Evolutionary conservation across 2,797 vertebrate genomes (phyloP).

Genomic region (Peromyscus attwateri): DNA sequence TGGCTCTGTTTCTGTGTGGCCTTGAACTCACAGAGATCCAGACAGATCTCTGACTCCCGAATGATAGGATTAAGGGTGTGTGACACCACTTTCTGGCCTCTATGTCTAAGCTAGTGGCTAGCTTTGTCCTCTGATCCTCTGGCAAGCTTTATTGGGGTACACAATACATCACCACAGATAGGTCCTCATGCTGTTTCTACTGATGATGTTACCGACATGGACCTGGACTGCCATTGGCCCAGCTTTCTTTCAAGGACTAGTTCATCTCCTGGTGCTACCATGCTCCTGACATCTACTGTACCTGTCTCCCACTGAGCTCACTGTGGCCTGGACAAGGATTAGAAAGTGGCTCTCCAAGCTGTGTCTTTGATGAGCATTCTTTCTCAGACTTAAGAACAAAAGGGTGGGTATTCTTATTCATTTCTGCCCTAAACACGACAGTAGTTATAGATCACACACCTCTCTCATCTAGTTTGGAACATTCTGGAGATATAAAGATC

Average conservation of each 20-base stretch:
- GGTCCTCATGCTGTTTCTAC: neutral
- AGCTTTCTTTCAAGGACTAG: neutral
- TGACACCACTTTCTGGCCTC: too few relatives aligned
- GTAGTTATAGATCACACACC: neutral
- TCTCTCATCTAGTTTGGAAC: neutral
- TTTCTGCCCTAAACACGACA: neutral
- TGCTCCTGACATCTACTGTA: neutral
- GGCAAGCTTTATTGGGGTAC: too few relatives aligned
- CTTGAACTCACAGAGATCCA: too few relatives aligned
- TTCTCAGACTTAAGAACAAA: neutral
- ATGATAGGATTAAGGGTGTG: too few relatives aligned
- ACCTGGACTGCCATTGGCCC: too few relatives aligned
- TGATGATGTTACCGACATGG: neutral
- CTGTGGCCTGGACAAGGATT: fast-evolving
- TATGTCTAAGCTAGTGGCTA: too few relatives aligned
- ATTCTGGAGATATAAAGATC: neutral
- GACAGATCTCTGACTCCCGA: too few relatives aligned
- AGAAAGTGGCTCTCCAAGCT: fast-evolving
- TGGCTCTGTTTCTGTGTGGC: too few relatives aligned
- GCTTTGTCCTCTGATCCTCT: too few relatives aligned
- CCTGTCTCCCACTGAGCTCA: fast-evolving
- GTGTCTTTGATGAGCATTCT: neutral
- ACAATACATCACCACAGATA: too few relatives aligned
- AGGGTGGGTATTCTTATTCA: neutral
- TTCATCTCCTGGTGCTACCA: too few relatives aligned